Conservation (phyloP, 23 tunicate species). For the Halocynthia roretzi region DNA sequence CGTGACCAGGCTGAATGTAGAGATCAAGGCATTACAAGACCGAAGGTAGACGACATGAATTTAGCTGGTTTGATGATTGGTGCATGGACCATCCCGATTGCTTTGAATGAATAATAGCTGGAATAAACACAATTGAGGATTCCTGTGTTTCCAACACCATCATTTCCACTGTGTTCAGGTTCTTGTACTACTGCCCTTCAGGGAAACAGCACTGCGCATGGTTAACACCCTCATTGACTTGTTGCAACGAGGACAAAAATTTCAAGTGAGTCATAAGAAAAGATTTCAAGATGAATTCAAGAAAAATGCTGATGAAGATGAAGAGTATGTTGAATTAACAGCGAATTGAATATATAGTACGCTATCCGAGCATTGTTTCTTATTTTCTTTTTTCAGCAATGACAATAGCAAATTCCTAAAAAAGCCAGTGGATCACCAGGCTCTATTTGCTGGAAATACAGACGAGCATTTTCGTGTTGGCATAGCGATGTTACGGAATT, state of each 20-base stretch:
- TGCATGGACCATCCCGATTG: no score
- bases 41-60: constrained; percentile 19
- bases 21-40: constrained; percentile 75
- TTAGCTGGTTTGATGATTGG: no score
- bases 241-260: constrained; percentile 36
- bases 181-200: constrained; percentile 65
- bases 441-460: constrained; percentile 62
- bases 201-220: constrained; percentile 34
- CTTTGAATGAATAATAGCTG: not conserved
- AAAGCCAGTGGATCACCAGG: constrained; percentile 73
- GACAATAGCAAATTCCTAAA: not conserved
- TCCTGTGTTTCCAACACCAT: no score
- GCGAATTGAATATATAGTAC: no score
- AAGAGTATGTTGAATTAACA: not conserved
- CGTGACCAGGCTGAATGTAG: constrained; percentile 36
- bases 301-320: constrained; percentile 4
- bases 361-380: no score
- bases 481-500: constrained; percentile 28
- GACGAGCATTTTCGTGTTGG: constrained; percentile 89
- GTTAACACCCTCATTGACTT: constrained; percentile 44
- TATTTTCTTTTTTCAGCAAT: no score
- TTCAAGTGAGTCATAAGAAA: constrained; percentile 55
- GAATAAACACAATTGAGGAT: no score
- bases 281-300: constrained; percentile 69
- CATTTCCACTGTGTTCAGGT: not conserved